These are phyloP conservation scores for Steinernema hermaphroditum DNA, from an alignment of 2,888 invertebrate genomes.

Conservation along the genomic window DNA sequence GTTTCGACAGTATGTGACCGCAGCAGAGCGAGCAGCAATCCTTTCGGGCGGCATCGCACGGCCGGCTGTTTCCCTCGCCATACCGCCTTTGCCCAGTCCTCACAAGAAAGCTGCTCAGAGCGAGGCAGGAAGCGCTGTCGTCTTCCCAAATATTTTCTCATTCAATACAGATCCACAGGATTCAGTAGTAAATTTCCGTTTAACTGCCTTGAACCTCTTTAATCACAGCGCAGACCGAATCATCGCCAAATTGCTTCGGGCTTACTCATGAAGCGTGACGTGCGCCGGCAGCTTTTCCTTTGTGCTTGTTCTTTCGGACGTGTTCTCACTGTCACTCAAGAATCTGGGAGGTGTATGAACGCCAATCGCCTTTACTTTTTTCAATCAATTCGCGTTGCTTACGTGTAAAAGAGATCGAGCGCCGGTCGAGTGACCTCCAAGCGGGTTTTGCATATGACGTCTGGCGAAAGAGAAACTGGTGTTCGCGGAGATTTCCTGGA, in stretches of 20 bases:
- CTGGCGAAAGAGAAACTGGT: constrained; percentile 24
- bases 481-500: constrained; percentile 20
- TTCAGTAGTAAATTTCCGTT: too few relatives aligned
- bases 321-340: not conserved
- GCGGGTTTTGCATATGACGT: constrained; percentile 25
- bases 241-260: not conserved
- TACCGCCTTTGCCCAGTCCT: too few relatives aligned
- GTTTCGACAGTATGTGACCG: not conserved
- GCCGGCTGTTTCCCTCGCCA: constrained; percentile 21
- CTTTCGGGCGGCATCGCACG: not conserved
- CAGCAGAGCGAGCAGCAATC: not conserved
- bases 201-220: too few relatives aligned
- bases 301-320: not conserved
- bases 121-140: too few relatives aligned
- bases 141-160: too few relatives aligned
- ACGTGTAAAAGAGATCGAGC: constrained; percentile 27
- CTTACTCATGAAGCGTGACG: not conserved
- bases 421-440: constrained; percentile 21
- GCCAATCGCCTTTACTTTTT: not conserved
- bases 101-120: too few relatives aligned
- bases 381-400: constrained; percentile 19
- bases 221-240: too few relatives aligned
- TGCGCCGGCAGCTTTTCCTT: not conserved
- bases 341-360: not conserved
- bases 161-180: too few relatives aligned